Conservation (phyloP, 2,797 vertebrate genomes). For the Coluber constrictor region DNA sequence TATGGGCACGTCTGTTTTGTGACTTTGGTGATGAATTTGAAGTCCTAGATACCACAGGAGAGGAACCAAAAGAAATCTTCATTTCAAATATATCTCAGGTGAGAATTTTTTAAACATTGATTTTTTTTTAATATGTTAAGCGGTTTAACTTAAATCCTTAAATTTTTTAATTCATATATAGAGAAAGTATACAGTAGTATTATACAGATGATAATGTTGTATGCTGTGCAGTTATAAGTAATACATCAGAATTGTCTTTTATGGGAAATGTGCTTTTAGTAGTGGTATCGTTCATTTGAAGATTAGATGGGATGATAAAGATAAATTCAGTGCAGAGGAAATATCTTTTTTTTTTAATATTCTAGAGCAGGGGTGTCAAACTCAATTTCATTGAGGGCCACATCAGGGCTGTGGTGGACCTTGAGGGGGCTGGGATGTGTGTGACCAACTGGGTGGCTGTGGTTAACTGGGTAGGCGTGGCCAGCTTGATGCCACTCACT, state of each 20-base stretch:
- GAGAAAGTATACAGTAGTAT: background rate
- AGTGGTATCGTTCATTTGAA: background rate
- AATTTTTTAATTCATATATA: too few species aligned
- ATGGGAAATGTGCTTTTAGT: background rate
- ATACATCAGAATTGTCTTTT: background rate
- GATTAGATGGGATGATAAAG: background rate
- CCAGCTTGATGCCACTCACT: too few species aligned
- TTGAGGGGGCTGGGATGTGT: rapidly evolving
- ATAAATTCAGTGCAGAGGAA: background rate
- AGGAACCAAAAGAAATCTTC: constrained; percentile 95
- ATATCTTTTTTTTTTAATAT: background rate
- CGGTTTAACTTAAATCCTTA: background rate
- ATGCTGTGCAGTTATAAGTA: background rate
- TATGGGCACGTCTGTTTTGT: constrained; percentile 93
- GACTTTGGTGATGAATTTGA: constrained; percentile 96
- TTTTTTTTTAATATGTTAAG: background rate
- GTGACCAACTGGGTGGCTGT: too few species aligned
- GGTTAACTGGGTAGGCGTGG: too few species aligned
- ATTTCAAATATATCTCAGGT: constrained; percentile 95
- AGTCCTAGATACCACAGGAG: constrained; percentile 92
- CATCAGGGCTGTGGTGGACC: too few species aligned
- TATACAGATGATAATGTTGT: background rate
- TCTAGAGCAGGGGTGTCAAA: background rate
- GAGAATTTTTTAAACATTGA: constrained; percentile 34
- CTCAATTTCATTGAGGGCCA: too few species aligned